A percentile compares a stretch with the other conserved stretches of the same genome.
These are phyloP conservation scores for Sepioteuthis lessoniana DNA, from an alignment of 2,888 invertebrate genomes.

Conservation along the genomic window DNA sequence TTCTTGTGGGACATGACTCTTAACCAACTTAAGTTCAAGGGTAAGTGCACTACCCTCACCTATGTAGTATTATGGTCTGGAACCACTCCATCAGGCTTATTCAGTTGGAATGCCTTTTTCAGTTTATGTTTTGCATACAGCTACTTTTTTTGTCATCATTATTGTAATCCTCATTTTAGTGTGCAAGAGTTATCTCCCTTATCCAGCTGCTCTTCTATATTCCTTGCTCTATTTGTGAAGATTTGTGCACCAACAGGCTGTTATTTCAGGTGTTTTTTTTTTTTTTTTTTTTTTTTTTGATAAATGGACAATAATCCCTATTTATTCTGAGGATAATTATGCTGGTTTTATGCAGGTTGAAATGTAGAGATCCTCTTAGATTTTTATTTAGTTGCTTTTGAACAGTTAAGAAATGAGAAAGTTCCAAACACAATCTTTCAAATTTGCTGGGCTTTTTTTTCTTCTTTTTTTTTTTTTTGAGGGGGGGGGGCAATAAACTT, in stretches of 20 bases:
- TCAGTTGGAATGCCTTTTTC: constrained; percentile 42
- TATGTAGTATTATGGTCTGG: not conserved
- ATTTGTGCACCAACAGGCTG: not conserved
- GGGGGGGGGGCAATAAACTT: not conserved
- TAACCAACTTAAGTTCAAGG: constrained; percentile 67
- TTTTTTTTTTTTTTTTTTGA: not conserved
- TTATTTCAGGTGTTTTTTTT: not conserved
- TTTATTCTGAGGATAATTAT: constrained; percentile 1
- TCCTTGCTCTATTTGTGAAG: not conserved
- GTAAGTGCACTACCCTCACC: constrained; percentile 59
- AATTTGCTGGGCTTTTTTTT: not conserved
- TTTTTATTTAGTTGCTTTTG: not conserved
- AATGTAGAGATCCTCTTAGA: not conserved
- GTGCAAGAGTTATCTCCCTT: not conserved
- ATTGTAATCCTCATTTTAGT: not conserved
- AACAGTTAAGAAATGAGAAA: not conserved
- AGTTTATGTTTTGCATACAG: constrained; percentile 34
- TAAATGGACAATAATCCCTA: not conserved
- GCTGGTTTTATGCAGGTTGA: not conserved
- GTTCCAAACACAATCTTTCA: not conserved
- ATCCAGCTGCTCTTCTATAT: not conserved
- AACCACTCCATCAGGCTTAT: constrained; percentile 41
- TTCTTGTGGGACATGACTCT: constrained; percentile 69
- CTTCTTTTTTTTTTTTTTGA: not conserved
- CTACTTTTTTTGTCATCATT: not conserved